These are phyloP conservation scores for Drosophila nr. perissopoda DNA, from an alignment of 2,888 invertebrate genomes.

Conservation along the genomic window DNA sequence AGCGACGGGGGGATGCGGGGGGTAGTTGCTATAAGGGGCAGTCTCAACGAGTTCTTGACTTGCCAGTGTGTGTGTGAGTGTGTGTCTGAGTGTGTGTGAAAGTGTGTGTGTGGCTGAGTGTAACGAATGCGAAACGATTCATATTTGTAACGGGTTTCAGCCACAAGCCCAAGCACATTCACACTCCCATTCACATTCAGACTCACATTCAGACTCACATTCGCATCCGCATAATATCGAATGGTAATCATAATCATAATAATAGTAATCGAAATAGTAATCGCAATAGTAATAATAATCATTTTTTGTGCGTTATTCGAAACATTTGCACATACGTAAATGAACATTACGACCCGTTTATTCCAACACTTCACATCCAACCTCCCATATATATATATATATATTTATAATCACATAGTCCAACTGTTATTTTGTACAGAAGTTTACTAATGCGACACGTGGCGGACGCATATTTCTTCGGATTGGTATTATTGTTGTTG, in stretches of 20 bases:
- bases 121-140: slow-evolving; percentile 49
- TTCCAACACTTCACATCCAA: neutral
- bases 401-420: slow-evolving; percentile 72
- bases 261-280: slow-evolving; percentile 71
- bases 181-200: slow-evolving; percentile 3
- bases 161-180: slow-evolving; percentile 20
- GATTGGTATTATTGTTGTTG: slow-evolving; percentile 5
- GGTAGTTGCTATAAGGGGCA: neutral
- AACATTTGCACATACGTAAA: slow-evolving; percentile 78
- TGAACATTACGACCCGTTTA: slow-evolving; percentile 58
- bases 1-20: neutral
- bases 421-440: slow-evolving; percentile 58
- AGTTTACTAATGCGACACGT: slow-evolving; percentile 73
- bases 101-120: slow-evolving; percentile 19
- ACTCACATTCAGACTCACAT: slow-evolving; percentile 6
- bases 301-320: slow-evolving; percentile 66
- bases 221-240: slow-evolving; percentile 58
- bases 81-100: slow-evolving; percentile 17
- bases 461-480: slow-evolving; percentile 67
- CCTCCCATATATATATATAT: slow-evolving; percentile 35
- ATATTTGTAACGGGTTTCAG: slow-evolving; percentile 69
- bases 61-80: slow-evolving; percentile 28
- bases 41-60: slow-evolving; percentile 45
- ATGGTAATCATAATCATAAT: slow-evolving; percentile 80
- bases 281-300: slow-evolving; percentile 67